Evolutionary conservation across 2,113 vertebrate species (phyloP).

Genomic region (Dicrurus megarhynchus): DNA sequence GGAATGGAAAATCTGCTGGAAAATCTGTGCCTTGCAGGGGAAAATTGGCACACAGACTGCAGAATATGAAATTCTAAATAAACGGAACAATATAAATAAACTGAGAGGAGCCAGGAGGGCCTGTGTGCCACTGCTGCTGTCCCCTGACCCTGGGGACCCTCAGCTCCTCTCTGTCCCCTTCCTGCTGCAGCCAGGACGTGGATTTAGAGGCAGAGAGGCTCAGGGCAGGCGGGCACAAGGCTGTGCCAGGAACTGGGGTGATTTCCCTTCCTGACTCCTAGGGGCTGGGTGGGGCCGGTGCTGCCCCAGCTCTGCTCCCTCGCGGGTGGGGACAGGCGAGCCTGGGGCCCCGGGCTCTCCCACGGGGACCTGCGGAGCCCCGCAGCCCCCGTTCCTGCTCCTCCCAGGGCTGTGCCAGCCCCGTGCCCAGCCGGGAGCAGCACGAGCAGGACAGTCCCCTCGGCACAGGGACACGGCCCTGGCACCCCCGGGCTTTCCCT

Average conservation of each 20-base stretch:
- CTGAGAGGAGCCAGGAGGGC: not conserved
- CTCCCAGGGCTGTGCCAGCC: not conserved
- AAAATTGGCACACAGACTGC: not conserved
- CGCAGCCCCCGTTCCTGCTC: rapidly evolving
- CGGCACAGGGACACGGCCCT: not conserved
- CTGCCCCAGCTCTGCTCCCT: not conserved
- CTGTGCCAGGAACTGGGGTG: not conserved
- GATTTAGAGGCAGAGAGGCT: not conserved
- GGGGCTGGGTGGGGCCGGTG: not conserved
- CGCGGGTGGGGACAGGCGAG: rapidly evolving
- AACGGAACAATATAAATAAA: not conserved
- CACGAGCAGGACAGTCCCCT: not conserved
- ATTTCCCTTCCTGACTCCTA: too few species aligned
- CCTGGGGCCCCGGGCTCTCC: not conserved
- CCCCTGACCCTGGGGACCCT: not conserved
- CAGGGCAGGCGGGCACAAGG: not conserved
- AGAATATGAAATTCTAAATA: not conserved
- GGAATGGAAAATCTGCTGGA: not conserved
- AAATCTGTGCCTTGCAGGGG: not conserved
- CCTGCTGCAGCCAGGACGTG: not conserved
- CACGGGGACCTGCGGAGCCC: not conserved
- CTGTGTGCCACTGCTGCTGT: not conserved
- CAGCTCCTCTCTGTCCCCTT: not conserved
- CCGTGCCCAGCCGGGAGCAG: not conserved
- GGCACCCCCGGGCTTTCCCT: not conserved